Percentiles rank a stretch among this genome's conserved stretches.
These are phyloP conservation scores for Lagopus muta DNA, from an alignment of 2,113 vertebrate species.

Conservation along the genomic window DNA sequence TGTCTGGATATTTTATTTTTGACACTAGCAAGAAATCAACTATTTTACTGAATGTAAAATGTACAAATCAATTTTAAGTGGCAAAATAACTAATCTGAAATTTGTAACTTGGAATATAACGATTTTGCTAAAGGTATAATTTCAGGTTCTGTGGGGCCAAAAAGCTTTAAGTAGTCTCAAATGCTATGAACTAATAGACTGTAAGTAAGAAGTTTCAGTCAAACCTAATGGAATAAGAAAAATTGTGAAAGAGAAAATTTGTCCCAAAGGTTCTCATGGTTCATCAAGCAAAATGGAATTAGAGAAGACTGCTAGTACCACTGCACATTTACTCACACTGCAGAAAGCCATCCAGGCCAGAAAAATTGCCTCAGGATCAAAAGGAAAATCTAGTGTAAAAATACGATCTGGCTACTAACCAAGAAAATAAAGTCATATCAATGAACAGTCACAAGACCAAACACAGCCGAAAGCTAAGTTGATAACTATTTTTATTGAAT, in stretches of 20 bases:
- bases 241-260: neutral
- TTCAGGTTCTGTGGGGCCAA: neutral
- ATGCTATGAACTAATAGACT: neutral
- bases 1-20: neutral
- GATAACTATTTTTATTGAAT: neutral
- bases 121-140: neutral
- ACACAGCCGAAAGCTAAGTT: neutral
- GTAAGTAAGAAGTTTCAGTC: neutral
- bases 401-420: neutral
- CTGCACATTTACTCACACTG: neutral
- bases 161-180: neutral
- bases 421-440: neutral
- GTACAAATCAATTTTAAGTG: neutral
- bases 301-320: neutral
- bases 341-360: neutral
- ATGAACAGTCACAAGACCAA: neutral
- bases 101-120: neutral
- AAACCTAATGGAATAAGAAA: slow-evolving; percentile 3
- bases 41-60: neutral
- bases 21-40: neutral
- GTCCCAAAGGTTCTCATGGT: neutral
- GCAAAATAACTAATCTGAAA: neutral
- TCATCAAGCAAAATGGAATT: neutral
- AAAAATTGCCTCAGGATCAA: neutral
- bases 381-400: neutral